phyloP scores from a whole-genome alignment of 2,797 vertebrate genomes.

The Catostomus latipinnis region DNA sequence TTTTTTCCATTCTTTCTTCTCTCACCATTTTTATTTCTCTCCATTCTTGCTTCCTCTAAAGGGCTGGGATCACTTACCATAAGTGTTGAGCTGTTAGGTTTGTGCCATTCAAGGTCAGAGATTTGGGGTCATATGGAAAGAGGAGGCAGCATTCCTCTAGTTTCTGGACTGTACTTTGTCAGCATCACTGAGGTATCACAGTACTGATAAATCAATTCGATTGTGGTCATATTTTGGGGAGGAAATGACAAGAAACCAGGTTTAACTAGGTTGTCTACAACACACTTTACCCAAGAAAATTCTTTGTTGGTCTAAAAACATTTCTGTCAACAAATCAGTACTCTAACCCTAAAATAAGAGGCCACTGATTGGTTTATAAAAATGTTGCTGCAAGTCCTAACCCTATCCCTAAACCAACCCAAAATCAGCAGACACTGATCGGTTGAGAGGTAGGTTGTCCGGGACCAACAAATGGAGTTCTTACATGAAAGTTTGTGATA shows the following conservation, averaged over 20 bases:
- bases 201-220: constrained; percentile 38
- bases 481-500: not conserved
- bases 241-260: constrained; percentile 8
- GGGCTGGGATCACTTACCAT: constrained; percentile 27
- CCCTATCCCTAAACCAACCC: not conserved
- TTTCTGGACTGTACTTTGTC: constrained; percentile 38
- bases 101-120: constrained; percentile 8
- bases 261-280: not conserved
- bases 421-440: not conserved
- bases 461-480: not conserved
- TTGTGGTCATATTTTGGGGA: constrained; percentile 20
- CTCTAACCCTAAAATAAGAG: not conserved
- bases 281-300: not conserved
- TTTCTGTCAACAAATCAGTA: not conserved
- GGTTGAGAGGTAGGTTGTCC: not conserved
- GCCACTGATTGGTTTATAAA: not conserved
- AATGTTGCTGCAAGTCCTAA: not conserved
- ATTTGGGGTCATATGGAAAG: constrained; percentile 3
- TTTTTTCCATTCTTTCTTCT: constrained; percentile 9
- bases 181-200: constrained; percentile 25
- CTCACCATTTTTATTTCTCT: not conserved
- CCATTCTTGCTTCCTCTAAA: not conserved
- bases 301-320: not conserved
- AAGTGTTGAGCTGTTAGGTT: constrained; percentile 21
- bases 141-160: constrained; percentile 16